A percentile compares a stretch with the other conserved stretches of the same genome.
Conservation (phyloP, 2,113 vertebrate species). For the Ardeotis arabs region DNA sequence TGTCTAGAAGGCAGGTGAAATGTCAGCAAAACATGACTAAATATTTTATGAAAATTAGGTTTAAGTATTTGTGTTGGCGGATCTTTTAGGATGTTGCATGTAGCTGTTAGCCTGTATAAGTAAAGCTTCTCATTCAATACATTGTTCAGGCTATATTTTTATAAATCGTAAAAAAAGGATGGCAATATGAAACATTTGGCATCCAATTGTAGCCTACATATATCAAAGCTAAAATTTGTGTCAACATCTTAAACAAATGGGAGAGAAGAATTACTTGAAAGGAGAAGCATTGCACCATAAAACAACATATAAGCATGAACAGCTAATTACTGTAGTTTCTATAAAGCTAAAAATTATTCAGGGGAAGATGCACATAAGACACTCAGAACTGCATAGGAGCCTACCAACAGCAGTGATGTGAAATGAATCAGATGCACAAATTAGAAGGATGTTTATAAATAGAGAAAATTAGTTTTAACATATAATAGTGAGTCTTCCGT, state of each 20-base stretch:
- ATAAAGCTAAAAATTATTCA: not conserved
- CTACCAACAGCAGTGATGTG: not conserved
- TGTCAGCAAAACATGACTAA: not conserved
- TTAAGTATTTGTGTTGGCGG: not conserved
- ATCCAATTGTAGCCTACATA: not conserved
- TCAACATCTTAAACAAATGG: not conserved
- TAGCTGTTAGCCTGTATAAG: not conserved
- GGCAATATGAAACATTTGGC: not conserved
- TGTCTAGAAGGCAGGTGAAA: not conserved
- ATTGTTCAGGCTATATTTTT: not conserved
- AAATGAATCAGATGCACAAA: not conserved
- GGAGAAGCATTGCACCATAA: not conserved
- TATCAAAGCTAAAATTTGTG: constrained; percentile 15
- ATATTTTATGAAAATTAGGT: not conserved
- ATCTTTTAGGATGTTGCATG: not conserved
- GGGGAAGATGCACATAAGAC: not conserved
- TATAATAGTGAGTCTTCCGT: not conserved
- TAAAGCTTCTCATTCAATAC: not conserved
- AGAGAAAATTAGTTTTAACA: not conserved
- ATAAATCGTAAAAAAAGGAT: not conserved
- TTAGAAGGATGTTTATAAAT: not conserved
- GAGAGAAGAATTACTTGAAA: constrained; percentile 4
- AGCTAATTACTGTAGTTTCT: constrained; percentile 34
- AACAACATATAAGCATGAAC: not conserved
- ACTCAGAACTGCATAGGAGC: not conserved